Conservation (phyloP, 1,140 invertebrate genomes). For the Acarapis woodi region DNA sequence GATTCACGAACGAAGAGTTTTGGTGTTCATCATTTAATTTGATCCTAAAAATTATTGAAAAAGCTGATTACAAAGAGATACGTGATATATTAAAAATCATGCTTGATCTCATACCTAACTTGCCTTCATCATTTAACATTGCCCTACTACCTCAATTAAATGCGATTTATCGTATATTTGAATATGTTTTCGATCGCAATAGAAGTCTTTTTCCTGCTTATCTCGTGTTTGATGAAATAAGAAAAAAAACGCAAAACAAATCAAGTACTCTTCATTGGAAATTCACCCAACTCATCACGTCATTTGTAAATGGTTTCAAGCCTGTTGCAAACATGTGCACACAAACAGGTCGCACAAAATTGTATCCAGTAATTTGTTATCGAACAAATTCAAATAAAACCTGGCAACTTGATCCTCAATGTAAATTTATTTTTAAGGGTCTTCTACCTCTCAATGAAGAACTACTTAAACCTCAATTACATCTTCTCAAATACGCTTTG, state of each 20-base stretch:
- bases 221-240: constrained; percentile 75
- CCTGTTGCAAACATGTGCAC: constrained; percentile 78
- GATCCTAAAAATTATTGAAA: constrained; percentile 50
- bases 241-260: constrained; percentile 24
- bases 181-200: constrained; percentile 70
- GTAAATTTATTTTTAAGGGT: constrained; percentile 66
- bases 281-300: constrained; percentile 47
- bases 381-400: constrained; percentile 35
- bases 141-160: constrained; percentile 44
- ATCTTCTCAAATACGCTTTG: constrained; percentile 55
- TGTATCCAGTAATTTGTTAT: constrained; percentile 75
- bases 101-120: constrained; percentile 49
- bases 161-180: constrained; percentile 38
- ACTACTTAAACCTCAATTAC: constrained; percentile 59
- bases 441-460: constrained; percentile 69
- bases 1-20: constrained; percentile 40
- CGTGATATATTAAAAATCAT: constrained; percentile 20
- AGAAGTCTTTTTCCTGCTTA: constrained; percentile 68
- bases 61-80: constrained; percentile 62
- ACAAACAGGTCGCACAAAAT: constrained; percentile 55
- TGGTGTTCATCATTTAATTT: constrained; percentile 58
- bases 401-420: constrained; percentile 63
- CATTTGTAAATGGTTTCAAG: constrained; percentile 69
- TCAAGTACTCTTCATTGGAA: constrained; percentile 62
- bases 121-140: constrained; percentile 42